phyloP scores from a whole-genome alignment of 1,140 invertebrate species.

The Drosophila tani region DNA sequence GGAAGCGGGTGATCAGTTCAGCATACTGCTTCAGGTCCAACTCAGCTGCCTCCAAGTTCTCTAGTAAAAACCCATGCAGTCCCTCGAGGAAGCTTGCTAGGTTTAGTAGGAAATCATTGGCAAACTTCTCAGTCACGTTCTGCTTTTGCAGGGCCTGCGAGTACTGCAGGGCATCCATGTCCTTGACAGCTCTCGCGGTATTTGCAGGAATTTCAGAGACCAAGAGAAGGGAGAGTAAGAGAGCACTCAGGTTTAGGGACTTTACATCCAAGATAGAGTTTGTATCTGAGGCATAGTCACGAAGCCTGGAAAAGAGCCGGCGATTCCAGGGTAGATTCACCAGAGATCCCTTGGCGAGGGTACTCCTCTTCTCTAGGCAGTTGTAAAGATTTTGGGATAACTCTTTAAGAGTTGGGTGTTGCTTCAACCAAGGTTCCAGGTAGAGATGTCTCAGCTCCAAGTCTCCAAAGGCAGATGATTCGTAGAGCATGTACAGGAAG shows the following conservation, averaged over 20 bases:
- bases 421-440: constrained; percentile 46
- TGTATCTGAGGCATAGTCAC: constrained; percentile 54
- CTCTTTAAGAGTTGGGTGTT: constrained; percentile 24
- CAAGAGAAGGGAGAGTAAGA: constrained; percentile 53
- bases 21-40: constrained; percentile 49
- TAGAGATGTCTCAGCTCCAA: constrained; percentile 63
- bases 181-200: constrained; percentile 22
- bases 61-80: constrained; percentile 35
- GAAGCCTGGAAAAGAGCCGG: constrained; percentile 68
- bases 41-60: constrained; percentile 22
- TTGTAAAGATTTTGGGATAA: constrained; percentile 25
- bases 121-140: constrained; percentile 57
- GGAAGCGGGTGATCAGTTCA: constrained; percentile 49
- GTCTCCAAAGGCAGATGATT: constrained; percentile 59
- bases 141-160: constrained; percentile 66
- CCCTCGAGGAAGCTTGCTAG: constrained; percentile 50
- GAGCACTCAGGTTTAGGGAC: constrained; percentile 54
- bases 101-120: constrained; percentile 63
- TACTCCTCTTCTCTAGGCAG: constrained; percentile 29
- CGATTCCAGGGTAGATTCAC: constrained; percentile 74
- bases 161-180: constrained; percentile 67
- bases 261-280: background rate
- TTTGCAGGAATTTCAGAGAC: constrained; percentile 43
- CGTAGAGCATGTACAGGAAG: constrained; percentile 69
- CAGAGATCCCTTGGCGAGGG: background rate